These are phyloP conservation scores for Passerculus sandwichensis DNA, from an alignment of 2,797 vertebrate species.

Conservation along the genomic window DNA sequence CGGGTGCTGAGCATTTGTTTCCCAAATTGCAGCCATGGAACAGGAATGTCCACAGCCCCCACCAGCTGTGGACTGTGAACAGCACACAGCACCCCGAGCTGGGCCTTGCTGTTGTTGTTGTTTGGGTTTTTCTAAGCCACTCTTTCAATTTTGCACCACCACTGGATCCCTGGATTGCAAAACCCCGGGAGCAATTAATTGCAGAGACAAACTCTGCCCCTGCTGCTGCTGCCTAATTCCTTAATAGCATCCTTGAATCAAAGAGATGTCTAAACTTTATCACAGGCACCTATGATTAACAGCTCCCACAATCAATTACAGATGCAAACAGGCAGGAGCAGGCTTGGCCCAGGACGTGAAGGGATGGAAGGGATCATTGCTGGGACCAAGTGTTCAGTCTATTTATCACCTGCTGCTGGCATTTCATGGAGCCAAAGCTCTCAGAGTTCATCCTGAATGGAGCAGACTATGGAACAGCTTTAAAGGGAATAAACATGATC, in stretches of 20 bases:
- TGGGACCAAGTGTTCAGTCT: background rate
- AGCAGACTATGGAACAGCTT: background rate
- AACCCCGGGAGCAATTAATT: constrained; percentile 26
- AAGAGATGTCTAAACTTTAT: constrained; percentile 57
- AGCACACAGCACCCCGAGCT: background rate
- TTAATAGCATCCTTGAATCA: constrained; percentile 65
- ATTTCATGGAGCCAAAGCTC: background rate
- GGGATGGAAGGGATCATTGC: background rate
- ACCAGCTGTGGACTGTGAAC: background rate
- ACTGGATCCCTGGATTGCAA: constrained; percentile 1
- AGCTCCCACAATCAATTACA: constrained; percentile 54
- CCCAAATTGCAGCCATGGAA: background rate
- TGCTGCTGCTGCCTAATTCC: constrained; percentile 43
- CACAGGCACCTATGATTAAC: constrained; percentile 18
- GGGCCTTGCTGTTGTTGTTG: background rate
- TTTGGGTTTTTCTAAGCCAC: background rate
- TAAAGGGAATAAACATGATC: background rate
- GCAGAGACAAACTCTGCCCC: constrained; percentile 41
- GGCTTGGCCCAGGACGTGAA: background rate
- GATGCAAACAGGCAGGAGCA: constrained; percentile 30
- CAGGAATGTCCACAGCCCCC: background rate
- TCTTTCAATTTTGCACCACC: constrained; percentile 9
- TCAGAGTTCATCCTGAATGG: background rate
- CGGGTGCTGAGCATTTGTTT: background rate
- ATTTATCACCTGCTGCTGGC: background rate